phyloP scores from a whole-genome alignment of 2,888 invertebrate species.

The Eupithecia inturbata region DNA sequence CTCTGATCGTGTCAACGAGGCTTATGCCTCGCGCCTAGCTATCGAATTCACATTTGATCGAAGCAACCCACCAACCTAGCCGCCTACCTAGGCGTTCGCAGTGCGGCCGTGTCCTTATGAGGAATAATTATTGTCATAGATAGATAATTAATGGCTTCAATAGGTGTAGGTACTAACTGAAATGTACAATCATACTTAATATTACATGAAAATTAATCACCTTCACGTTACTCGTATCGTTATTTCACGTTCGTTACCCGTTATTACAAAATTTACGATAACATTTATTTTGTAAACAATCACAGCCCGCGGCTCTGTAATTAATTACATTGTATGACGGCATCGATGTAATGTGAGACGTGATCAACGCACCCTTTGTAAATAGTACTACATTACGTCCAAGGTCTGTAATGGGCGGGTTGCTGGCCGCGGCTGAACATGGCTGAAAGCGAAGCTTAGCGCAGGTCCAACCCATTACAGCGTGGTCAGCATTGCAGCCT shows the following conservation, averaged over 20 bases:
- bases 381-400: too few relatives aligned
- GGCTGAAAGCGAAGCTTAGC: too few relatives aligned
- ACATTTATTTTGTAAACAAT: constrained; percentile 11
- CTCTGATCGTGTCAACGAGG: too few relatives aligned
- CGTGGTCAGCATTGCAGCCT: too few relatives aligned
- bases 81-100: neutral
- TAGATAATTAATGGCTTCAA: neutral
- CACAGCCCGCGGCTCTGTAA: neutral
- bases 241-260: neutral
- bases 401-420: too few relatives aligned
- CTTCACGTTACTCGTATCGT: neutral
- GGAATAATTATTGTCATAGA: neutral
- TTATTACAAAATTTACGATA: constrained; percentile 8
- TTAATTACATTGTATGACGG: neutral
- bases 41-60: neutral
- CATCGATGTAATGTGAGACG: neutral
- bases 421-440: too few relatives aligned
- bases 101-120: neutral
- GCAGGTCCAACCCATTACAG: too few relatives aligned
- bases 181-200: neutral
- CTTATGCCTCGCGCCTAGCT: neutral
- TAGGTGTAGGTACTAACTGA: neutral
- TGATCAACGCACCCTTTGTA: neutral
- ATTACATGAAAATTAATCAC: neutral
- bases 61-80: neutral